A percentile compares a stretch with the other conserved stretches of the same genome.
phyloP scores from a whole-genome alignment of 1,140 invertebrate genomes.

The Pinna nobilis region DNA sequence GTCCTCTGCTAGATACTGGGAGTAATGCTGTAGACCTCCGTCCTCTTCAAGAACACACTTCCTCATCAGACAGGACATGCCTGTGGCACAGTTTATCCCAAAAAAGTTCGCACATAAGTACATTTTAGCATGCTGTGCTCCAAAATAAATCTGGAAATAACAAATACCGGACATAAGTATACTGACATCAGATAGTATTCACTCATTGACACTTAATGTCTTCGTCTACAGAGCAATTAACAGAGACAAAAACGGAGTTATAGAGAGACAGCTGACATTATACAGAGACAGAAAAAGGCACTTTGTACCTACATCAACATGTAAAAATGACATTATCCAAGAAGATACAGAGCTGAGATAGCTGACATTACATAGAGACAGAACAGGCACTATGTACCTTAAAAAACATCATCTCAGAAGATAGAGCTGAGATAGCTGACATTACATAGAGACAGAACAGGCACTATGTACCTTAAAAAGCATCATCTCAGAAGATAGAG shows the following conservation, averaged over 20 bases:
- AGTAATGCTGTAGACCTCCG: constrained; percentile 93
- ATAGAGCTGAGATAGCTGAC: too few relatives aligned
- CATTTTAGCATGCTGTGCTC: constrained; percentile 95
- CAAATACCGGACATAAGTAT: constrained; percentile 9
- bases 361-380: too few relatives aligned
- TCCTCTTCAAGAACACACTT: constrained; percentile 93
- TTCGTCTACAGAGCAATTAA: not conserved
- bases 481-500: too few relatives aligned
- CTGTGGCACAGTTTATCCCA: constrained; percentile 96
- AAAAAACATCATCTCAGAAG: too few relatives aligned
- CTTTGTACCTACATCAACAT: too few relatives aligned
- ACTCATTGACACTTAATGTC: not conserved
- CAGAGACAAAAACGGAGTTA: not conserved
- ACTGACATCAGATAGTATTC: not conserved
- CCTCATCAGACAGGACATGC: constrained; percentile 97
- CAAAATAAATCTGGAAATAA: constrained; percentile 89
- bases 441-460: too few relatives aligned
- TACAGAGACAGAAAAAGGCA: too few relatives aligned
- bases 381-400: too few relatives aligned
- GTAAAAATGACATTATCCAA: too few relatives aligned
- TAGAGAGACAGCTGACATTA: too few relatives aligned
- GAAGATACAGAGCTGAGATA: too few relatives aligned
- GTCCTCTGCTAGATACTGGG: constrained; percentile 97
- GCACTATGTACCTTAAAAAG: too few relatives aligned
- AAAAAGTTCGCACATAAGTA: constrained; percentile 94